Evolutionary conservation across 2,797 vertebrate genomes (phyloP).

Genomic region (Phyllotis vaccarum): DNA sequence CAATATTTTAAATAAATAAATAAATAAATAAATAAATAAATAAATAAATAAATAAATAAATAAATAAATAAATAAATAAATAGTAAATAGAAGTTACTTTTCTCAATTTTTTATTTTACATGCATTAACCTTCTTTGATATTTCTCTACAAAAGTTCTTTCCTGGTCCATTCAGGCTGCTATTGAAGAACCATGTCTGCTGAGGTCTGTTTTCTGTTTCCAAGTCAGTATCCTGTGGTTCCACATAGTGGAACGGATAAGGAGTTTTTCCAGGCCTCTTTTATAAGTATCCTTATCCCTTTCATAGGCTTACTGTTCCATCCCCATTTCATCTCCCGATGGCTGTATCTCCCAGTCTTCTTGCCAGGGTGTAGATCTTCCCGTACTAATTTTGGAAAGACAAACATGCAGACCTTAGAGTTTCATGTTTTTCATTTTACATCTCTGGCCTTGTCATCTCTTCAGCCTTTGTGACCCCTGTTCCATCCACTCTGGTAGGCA

Average conservation of each 20-base stretch:
- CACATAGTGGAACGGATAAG: neutral
- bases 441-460: neutral
- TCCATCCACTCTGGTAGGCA: neutral
- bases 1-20: neutral
- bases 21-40: neutral
- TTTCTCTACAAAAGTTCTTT: conserved; percentile 20
- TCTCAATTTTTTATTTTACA: conserved; percentile 30
- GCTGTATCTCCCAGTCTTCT: neutral
- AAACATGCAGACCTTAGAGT: neutral
- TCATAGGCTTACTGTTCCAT: neutral
- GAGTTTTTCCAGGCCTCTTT: neutral
- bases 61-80: neutral
- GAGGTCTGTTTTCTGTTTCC: neutral
- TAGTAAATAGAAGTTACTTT: neutral
- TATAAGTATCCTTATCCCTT: neutral
- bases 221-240: neutral
- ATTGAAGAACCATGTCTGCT: too few relatives aligned
- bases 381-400: neutral
- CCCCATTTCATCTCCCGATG: neutral
- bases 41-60: neutral
- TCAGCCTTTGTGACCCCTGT: fast-evolving
- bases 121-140: neutral
- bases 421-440: neutral
- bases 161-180: neutral
- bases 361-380: neutral